A percentile compares a stretch with the other conserved stretches of the same genome.
Evolutionary conservation across 1,140 invertebrate species (phyloP).

Genomic region (Achatina immaculata): DNA sequence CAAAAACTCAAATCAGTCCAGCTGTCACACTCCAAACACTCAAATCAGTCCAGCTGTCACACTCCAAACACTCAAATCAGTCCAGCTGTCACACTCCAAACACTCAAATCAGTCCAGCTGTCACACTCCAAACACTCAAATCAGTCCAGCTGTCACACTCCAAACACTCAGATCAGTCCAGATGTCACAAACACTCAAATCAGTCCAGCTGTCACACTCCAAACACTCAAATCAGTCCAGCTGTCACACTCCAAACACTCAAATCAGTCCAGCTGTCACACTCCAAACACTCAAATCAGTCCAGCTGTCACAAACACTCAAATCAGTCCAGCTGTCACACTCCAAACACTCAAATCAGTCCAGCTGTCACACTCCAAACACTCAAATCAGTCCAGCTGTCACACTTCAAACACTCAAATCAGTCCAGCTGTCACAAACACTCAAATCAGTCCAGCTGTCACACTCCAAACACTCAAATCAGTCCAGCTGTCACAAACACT

Average conservation of each 20-base stretch:
- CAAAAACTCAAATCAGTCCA: background rate
- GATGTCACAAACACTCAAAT: background rate
- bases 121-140: too few species aligned
- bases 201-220: too few species aligned
- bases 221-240: background rate
- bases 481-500: too few species aligned
- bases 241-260: too few species aligned
- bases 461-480: too few species aligned
- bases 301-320: too few species aligned
- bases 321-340: background rate
- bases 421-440: background rate
- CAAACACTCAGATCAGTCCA: too few species aligned
- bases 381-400: background rate
- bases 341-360: too few species aligned
- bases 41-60: background rate
- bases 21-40: too few species aligned
- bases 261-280: background rate
- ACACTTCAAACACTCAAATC: too few species aligned
- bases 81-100: background rate
- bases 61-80: too few species aligned
- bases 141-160: too few species aligned
- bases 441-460: constrained; percentile 6
- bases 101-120: constrained; percentile 3
- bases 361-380: background rate
- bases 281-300: background rate